Evolutionary conservation across 2,797 vertebrate species (phyloP), one percentile per base, ranked within the genome.

Genomic region (Cygnus olor): DNA sequence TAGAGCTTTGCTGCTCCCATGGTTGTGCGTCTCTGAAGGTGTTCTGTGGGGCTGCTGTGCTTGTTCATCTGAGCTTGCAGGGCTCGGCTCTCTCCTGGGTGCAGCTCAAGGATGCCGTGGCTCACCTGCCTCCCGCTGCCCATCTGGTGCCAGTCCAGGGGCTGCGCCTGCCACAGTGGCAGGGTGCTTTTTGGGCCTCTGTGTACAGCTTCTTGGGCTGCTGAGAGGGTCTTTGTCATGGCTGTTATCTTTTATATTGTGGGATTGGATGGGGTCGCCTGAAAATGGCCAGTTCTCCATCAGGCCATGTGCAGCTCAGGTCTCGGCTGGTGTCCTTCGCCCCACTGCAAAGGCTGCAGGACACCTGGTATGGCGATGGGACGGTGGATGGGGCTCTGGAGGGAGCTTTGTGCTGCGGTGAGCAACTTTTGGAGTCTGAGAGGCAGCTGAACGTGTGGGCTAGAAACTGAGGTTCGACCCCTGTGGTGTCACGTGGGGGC

Each of bases 311-410:
- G 34, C 38, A 63, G 11, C 45, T 68, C 0, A 0, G 36, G n/a
- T 42, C 44, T 51, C 54, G 47, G 27, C 32, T 63, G 14, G 5
- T 44, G 60, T 51, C 72, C 64, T 68, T 83, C 32, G 5, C 14
- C 3, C 1, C 1, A 21, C 36, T 69, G 47, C 47, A 56, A 7
- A 47, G 47, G 42, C 9, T 40, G 42, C 51, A 79, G 78, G 21
- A 16, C 0, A 0, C 57, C 40, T 56, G 30, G 27, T 36, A 47
- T 45, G 64, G 9, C 6, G 0, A 19, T 76, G 85, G 9, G 21
- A 32, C 11, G 45, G 3, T 11, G 61, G 63, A 6, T 0, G 10
- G n/a, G 19, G 57, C 28, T 5, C 6, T 2, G 1, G 34, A 22
- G 51, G 53, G 38, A 40, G 68, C 27, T 84, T 61, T 66, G 64